These are phyloP conservation scores for Teinopalpus imperialis DNA, from an alignment of 2,888 invertebrate genomes.

Conservation along the genomic window DNA sequence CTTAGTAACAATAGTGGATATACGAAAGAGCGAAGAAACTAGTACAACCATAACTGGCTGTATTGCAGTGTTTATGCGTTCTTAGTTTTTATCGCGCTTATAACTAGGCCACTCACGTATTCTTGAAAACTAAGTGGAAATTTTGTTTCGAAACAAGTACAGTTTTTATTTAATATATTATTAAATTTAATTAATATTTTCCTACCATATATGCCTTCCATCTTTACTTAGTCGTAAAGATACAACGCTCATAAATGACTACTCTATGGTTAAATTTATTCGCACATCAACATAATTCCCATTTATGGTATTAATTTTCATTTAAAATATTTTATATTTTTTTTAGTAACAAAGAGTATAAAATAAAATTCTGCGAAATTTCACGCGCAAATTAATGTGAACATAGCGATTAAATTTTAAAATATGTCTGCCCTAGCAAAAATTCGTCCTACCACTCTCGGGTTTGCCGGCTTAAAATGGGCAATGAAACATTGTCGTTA, in stretches of 20 bases:
- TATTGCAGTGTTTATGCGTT: conserved; percentile 9
- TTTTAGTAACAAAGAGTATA: background rate
- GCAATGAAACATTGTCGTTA: conserved; percentile 25
- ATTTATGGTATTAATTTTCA: too few species aligned
- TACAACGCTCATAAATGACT: too few species aligned
- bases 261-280: too few species aligned
- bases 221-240: too few species aligned
- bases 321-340: too few species aligned
- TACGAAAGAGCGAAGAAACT: background rate
- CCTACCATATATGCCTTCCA: too few species aligned
- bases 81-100: conserved; percentile 10
- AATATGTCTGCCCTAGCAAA: conserved; percentile 14
- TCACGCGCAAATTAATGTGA: conserved; percentile 5
- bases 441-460: conserved; percentile 5
- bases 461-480: conserved; percentile 18
- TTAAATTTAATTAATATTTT: too few species aligned
- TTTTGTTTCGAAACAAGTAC: conserved; percentile 9
- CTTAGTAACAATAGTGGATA: background rate
- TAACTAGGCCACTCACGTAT: conserved; percentile 16
- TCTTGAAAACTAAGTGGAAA: conserved; percentile 5
- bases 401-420: conserved; percentile 15
- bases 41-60: background rate
- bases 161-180: too few species aligned
- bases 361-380: conserved; percentile 3
- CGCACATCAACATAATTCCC: too few species aligned